Evolutionary conservation across 1,140 invertebrate species (phyloP).

Genomic region (Tetranychus cinnabarinus): DNA sequence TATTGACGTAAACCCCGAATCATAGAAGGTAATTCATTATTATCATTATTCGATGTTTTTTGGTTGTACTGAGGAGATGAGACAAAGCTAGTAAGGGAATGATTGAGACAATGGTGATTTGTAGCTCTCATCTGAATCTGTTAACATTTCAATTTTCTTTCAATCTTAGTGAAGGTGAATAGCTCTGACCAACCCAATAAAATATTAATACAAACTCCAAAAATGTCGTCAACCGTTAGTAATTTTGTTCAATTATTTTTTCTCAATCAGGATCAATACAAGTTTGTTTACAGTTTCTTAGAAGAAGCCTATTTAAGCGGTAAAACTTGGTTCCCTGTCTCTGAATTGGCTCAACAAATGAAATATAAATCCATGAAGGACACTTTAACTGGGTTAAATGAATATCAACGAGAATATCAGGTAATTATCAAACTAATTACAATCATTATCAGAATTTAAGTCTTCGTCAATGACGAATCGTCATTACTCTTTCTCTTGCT

Average conservation of each 20-base stretch:
- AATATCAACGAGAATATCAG: conserved; percentile 68
- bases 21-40: conserved; percentile 75
- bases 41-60: conserved; percentile 85
- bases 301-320: conserved; percentile 75
- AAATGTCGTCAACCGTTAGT: no score
- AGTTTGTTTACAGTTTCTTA: conserved; percentile 84
- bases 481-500: no score
- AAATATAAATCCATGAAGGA: conserved; percentile 66
- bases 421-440: no score
- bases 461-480: no score
- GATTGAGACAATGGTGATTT: conserved; percentile 76
- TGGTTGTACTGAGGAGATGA: conserved; percentile 71
- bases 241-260: no score
- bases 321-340: conserved; percentile 72
- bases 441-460: no score
- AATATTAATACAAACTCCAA: no score
- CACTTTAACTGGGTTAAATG: conserved; percentile 41
- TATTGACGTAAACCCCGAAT: conserved; percentile 80
- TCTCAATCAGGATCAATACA: conserved; percentile 63
- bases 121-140: no score
- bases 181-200: no score
- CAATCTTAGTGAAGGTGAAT: no score
- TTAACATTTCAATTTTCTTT: no score
- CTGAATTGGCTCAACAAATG: conserved; percentile 56
- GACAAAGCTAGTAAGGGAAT: conserved; percentile 73